Conservation (phyloP, 1,140 invertebrate species). For the Heliconius melpomene region DNA sequence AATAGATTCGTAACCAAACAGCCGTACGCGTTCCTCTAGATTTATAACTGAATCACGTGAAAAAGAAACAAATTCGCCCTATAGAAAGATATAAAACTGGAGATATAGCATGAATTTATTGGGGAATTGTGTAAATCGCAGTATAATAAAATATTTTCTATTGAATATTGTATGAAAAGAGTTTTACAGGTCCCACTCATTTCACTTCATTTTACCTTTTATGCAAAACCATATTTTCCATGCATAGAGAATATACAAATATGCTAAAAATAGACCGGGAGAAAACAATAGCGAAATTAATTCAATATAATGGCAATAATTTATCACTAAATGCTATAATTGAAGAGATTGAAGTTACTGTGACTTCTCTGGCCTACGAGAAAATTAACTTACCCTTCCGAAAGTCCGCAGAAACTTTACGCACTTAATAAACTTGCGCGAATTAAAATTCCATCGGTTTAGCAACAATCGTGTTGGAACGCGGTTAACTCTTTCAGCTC, state of each 20-base stretch:
- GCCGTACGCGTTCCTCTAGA: slow-evolving; percentile 70
- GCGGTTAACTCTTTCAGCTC: slow-evolving; percentile 65
- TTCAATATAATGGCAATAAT: slow-evolving; percentile 6
- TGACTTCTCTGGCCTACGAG: slow-evolving; percentile 47
- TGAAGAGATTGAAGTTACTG: slow-evolving; percentile 43
- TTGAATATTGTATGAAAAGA: slow-evolving; percentile 77
- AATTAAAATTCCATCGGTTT: slow-evolving; percentile 78
- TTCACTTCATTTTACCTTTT: slow-evolving; percentile 73
- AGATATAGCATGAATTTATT: slow-evolving; percentile 76
- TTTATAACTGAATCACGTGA: slow-evolving; percentile 77
- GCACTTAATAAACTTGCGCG: slow-evolving; percentile 74
- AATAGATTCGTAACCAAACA: slow-evolving; percentile 79
- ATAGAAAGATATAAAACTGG: slow-evolving; percentile 73
- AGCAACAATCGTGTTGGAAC: slow-evolving; percentile 70
- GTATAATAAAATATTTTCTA: slow-evolving; percentile 79
- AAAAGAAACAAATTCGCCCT: slow-evolving; percentile 77
- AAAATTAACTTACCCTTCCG: slow-evolving; percentile 70
- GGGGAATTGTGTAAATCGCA: slow-evolving; percentile 75
- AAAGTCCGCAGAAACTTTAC: slow-evolving; percentile 72
- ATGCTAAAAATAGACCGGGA: not conserved
- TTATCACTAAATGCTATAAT: slow-evolving; percentile 11
- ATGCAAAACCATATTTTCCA: slow-evolving; percentile 55
- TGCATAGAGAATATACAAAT: slow-evolving; percentile 8
- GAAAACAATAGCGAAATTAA: not conserved
- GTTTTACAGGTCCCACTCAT: slow-evolving; percentile 72